Percentiles rank a stretch among this genome's conserved stretches.
These are phyloP conservation scores for Salticus scenicus DNA, from an alignment of 2,888 invertebrate genomes.

Conservation along the genomic window DNA sequence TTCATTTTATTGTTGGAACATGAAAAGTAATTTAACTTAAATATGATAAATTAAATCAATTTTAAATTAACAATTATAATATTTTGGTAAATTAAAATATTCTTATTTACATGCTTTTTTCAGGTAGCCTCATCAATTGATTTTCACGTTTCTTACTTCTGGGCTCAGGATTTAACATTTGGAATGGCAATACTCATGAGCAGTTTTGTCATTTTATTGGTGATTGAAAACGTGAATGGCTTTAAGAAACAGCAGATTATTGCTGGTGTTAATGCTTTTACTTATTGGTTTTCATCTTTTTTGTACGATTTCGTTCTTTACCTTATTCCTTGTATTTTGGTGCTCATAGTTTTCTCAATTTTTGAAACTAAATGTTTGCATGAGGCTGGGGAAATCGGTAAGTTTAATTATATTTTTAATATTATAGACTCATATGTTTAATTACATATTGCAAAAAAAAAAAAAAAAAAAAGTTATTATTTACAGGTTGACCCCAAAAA, in stretches of 20 bases:
- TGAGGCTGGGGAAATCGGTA: not conserved
- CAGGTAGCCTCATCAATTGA: too few species aligned
- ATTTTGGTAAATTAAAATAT: too few species aligned
- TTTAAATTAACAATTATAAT: too few species aligned
- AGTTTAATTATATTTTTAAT: too few species aligned
- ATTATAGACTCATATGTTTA: too few species aligned
- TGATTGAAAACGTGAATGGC: slow-evolving; percentile 82
- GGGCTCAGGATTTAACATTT: slow-evolving; percentile 80
- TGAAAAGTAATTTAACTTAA: too few species aligned
- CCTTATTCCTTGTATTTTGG: slow-evolving; percentile 79
- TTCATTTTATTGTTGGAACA: too few species aligned
- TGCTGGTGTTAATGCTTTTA: slow-evolving; percentile 81
- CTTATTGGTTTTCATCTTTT: slow-evolving; percentile 83
- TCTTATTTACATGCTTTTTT: too few species aligned
- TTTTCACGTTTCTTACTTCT: not conserved
- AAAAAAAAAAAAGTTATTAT: too few species aligned
- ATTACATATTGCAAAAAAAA: too few species aligned
- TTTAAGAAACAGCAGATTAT: slow-evolving; percentile 84
- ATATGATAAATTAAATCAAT: too few species aligned
- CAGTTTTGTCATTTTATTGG: slow-evolving; percentile 77
- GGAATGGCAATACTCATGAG: slow-evolving; percentile 78
- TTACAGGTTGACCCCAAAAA: too few species aligned
- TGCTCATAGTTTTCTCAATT: slow-evolving; percentile 80
- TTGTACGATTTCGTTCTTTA: slow-evolving; percentile 83
- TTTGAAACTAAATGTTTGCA: not conserved